These are phyloP conservation scores for Amiota mariae DNA, from an alignment of 2,888 invertebrate species.

Conservation along the genomic window DNA sequence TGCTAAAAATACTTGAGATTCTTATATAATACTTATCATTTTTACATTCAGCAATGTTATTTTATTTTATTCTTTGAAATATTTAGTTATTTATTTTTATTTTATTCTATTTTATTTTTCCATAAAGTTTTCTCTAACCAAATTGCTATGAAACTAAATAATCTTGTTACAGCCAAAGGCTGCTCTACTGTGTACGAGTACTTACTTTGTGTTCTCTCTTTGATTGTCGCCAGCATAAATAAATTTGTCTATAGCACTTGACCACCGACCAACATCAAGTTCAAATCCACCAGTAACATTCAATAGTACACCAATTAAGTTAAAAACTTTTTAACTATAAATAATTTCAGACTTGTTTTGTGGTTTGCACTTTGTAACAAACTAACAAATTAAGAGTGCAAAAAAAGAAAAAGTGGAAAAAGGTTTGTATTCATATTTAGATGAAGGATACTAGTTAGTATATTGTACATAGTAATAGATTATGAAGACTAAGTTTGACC, in stretches of 20 bases:
- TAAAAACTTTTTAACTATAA: constrained; percentile 1
- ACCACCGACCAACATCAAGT: neutral
- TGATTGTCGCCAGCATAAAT: constrained; percentile 12
- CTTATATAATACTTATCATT: no score
- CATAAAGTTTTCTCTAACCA: no score
- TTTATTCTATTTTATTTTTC: no score
- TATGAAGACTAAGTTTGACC: no score
- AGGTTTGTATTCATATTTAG: no score
- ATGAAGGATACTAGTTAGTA: no score
- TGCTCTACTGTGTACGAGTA: neutral
- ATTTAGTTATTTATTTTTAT: no score
- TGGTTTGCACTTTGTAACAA: constrained; percentile 15
- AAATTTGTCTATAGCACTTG: neutral
- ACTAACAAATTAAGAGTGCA: neutral
- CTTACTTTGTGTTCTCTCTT: neutral
- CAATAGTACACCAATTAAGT: constrained; percentile 12
- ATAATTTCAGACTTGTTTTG: neutral
- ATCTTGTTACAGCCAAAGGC: neutral
- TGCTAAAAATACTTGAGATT: neutral
- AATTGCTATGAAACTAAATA: no score
- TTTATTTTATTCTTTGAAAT: no score
- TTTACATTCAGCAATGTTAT: no score
- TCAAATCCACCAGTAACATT: neutral
- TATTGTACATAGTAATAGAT: no score
- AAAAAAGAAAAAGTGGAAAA: neutral